Evolutionary conservation across 1,140 invertebrate genomes (phyloP).

Genomic region (Phymastichus coffea): DNA sequence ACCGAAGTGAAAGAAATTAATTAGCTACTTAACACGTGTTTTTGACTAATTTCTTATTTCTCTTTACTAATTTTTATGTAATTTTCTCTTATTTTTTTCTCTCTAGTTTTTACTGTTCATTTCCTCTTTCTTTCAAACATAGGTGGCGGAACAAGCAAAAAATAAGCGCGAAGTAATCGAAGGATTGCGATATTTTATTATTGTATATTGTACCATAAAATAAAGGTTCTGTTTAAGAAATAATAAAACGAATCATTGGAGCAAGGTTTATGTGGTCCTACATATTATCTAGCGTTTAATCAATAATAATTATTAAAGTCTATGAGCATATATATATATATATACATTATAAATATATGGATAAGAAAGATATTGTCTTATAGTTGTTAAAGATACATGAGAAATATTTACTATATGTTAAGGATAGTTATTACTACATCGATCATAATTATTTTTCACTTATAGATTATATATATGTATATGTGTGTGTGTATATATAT

Average conservation of each 20-base stretch:
- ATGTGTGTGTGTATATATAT: too few relatives aligned
- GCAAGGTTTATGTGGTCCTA: slow-evolving; percentile 58
- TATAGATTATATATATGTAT: slow-evolving; percentile 48
- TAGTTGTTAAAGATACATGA: slow-evolving; percentile 52
- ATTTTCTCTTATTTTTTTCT: slow-evolving; percentile 21
- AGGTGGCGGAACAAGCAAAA: slow-evolving; percentile 48
- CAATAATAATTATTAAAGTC: slow-evolving; percentile 36
- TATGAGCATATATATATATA: slow-evolving; percentile 25
- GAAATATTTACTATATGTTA: slow-evolving; percentile 54
- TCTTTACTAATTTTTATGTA: slow-evolving; percentile 22
- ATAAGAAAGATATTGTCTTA: slow-evolving; percentile 45
- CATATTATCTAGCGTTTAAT: slow-evolving; percentile 49
- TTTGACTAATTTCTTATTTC: slow-evolving; percentile 17
- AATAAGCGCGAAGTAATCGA: slow-evolving; percentile 31
- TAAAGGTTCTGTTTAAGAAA: slow-evolving; percentile 47
- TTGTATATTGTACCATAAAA: slow-evolving; percentile 46
- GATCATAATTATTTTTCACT: slow-evolving; percentile 54
- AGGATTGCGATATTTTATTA: slow-evolving; percentile 49
- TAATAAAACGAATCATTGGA: slow-evolving; percentile 48
- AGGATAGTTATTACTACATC: slow-evolving; percentile 43
- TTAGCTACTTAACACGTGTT: slow-evolving; percentile 48
- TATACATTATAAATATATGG: slow-evolving; percentile 33
- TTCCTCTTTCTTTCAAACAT: slow-evolving; percentile 36
- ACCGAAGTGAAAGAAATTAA: slow-evolving; percentile 35
- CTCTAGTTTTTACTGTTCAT: slow-evolving; percentile 23